Evolutionary conservation across 1,140 invertebrate species (phyloP).

Genomic region (Leucophenga varia): DNA sequence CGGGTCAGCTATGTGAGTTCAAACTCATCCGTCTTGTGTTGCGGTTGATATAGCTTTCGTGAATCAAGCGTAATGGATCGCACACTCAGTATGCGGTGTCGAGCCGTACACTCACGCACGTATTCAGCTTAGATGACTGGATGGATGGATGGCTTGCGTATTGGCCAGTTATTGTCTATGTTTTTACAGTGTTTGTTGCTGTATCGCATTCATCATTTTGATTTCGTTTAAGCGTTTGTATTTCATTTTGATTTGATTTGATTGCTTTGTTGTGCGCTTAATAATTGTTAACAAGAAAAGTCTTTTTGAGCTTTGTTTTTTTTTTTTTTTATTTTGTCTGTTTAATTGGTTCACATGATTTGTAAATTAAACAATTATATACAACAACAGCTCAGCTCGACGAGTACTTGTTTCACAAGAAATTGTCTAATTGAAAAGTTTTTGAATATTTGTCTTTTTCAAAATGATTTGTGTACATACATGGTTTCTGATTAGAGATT

Average conservation of each 20-base stretch:
- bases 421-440: constrained; percentile 38
- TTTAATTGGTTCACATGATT: constrained; percentile 56
- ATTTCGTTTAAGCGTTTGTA: constrained; percentile 5
- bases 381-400: too few relatives aligned
- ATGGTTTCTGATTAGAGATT: too few relatives aligned
- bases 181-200: constrained; percentile 23
- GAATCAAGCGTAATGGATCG: constrained; percentile 41
- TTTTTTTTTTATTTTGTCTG: constrained; percentile 28
- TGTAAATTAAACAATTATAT: constrained; percentile 52
- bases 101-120: constrained; percentile 28
- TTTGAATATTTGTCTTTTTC: constrained; percentile 9
- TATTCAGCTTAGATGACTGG: too few relatives aligned
- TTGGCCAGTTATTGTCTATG: constrained; percentile 48
- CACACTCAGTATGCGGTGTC: too few relatives aligned
- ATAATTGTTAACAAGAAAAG: constrained; percentile 52
- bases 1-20: constrained; percentile 54
- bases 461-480: too few relatives aligned
- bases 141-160: constrained; percentile 12
- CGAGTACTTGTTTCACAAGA: too few relatives aligned
- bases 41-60: constrained; percentile 35
- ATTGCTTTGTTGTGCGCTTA: constrained; percentile 28
- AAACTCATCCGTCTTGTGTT: constrained; percentile 54
- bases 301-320: constrained; percentile 52
- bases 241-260: constrained; percentile 42
- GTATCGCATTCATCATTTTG: constrained; percentile 39